These are phyloP conservation scores for Dorcus parallelipipedus DNA, from an alignment of 2,888 invertebrate genomes.

Conservation along the genomic window DNA sequence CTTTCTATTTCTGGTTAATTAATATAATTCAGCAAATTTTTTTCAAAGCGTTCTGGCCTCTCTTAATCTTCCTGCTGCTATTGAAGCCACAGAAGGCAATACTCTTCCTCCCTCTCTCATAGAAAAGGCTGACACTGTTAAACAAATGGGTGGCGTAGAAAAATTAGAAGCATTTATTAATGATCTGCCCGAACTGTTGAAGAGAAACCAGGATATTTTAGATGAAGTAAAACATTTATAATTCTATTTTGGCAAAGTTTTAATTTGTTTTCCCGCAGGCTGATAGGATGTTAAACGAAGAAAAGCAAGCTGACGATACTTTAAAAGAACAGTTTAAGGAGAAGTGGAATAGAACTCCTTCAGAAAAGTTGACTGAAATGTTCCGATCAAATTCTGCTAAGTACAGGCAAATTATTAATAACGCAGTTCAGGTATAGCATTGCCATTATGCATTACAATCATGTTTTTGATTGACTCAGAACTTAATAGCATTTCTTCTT, in stretches of 20 bases:
- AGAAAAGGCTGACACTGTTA: slow-evolving; percentile 78
- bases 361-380: slow-evolving; percentile 83
- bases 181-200: slow-evolving; percentile 86
- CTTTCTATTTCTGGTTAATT: neutral
- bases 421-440: slow-evolving; percentile 62
- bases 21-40: neutral
- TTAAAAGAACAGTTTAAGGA: slow-evolving; percentile 88
- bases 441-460: neutral
- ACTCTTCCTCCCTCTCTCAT: slow-evolving; percentile 84
- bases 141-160: slow-evolving; percentile 72
- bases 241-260: slow-evolving; percentile 12
- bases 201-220: slow-evolving; percentile 90
- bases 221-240: slow-evolving; percentile 66
- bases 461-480: neutral
- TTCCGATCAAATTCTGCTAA: slow-evolving; percentile 86
- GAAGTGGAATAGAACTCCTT: slow-evolving; percentile 88
- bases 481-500: slow-evolving; percentile 6
- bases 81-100: slow-evolving; percentile 74
- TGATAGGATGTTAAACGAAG: slow-evolving; percentile 83
- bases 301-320: slow-evolving; percentile 84
- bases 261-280: slow-evolving; percentile 58
- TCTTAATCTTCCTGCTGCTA: slow-evolving; percentile 93
- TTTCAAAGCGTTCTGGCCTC: slow-evolving; percentile 74
- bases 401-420: slow-evolving; percentile 89
- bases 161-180: slow-evolving; percentile 70